phyloP scores from a whole-genome alignment of 2,888 invertebrate genomes.

The Dryocosmus kuriphilus region DNA sequence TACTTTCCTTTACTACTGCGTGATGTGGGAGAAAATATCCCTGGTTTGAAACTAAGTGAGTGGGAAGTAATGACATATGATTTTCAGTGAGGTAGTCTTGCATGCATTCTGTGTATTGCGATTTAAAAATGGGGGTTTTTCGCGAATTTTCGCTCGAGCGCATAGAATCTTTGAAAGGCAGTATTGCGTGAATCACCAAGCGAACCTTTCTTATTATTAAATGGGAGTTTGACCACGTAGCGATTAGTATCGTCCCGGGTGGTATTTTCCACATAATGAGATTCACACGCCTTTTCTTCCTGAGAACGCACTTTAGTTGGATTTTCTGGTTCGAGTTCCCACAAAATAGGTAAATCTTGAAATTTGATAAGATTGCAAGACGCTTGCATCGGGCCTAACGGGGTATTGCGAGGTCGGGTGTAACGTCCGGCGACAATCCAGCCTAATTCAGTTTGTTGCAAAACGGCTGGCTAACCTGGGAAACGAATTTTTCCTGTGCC shows the following conservation, averaged over 20 bases:
- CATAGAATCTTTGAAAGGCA: constrained; percentile 59
- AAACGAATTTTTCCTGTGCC: constrained; percentile 41
- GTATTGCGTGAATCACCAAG: constrained; percentile 54
- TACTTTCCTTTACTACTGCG: too few relatives aligned
- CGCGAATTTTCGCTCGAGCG: constrained; percentile 56
- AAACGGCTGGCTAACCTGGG: neutral
- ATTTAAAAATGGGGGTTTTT: constrained; percentile 47
- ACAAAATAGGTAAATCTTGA: neutral
- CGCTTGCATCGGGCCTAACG: neutral
- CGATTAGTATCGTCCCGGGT: constrained; percentile 52
- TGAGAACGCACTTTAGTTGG: neutral
- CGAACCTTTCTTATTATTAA: constrained; percentile 44
- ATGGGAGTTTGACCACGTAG: constrained; percentile 59
- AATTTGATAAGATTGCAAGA: neutral
- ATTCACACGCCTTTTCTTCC: neutral
- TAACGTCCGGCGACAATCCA: constrained; percentile 46
- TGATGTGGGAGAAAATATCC: too few relatives aligned
- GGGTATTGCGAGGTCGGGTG: neutral
- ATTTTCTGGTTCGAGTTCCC: neutral
- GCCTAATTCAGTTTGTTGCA: constrained; percentile 49
- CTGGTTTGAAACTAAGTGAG: too few relatives aligned
- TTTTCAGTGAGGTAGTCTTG: constrained; percentile 36
- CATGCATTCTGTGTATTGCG: constrained; percentile 52
- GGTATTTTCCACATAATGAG: constrained; percentile 51
- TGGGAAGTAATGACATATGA: too few relatives aligned